phyloP scores from a whole-genome alignment of 1,140 invertebrate genomes.

The Coboldia fuscipes region DNA sequence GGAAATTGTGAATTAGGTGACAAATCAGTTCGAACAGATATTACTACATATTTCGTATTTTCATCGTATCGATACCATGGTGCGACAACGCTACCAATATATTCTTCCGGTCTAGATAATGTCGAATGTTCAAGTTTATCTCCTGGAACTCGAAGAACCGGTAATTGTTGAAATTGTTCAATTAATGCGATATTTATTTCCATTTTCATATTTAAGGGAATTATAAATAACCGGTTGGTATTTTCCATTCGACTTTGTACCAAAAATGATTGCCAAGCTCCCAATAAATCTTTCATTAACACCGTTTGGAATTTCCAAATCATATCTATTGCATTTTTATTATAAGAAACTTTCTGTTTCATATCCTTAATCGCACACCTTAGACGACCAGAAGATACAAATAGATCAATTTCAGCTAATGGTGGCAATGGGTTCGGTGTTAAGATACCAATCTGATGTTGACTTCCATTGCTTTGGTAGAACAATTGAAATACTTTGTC shows the following conservation, averaged over 20 bases:
- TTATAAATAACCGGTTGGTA: no score
- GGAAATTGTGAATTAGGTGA: constrained; percentile 67
- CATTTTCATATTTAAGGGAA: no score
- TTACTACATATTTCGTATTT: constrained; percentile 48
- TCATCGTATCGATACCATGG: constrained; percentile 64
- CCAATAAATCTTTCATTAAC: constrained; percentile 40
- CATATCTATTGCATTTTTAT: no score
- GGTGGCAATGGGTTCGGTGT: constrained; percentile 29
- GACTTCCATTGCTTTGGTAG: constrained; percentile 20
- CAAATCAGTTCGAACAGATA: constrained; percentile 54
- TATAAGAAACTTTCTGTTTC: no score
- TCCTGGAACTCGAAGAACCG: constrained; percentile 8
- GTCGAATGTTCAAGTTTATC: constrained; percentile 29
- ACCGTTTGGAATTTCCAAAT: constrained; percentile 45
- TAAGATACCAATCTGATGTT: constrained; percentile 35
- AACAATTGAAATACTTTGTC: constrained; percentile 15
- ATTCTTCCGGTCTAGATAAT: constrained; percentile 35
- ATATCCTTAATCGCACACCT: no score
- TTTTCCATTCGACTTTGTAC: no score
- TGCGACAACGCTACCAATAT: constrained; percentile 51
- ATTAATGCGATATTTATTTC: no score
- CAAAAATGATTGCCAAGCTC: constrained; percentile 57
- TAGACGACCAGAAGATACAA: no score
- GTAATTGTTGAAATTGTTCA: constrained; percentile 13
- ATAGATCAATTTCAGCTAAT: constrained; percentile 61